Evolutionary conservation across 2,797 vertebrate species (phyloP).

Genomic region (Lutjanus campechanus): DNA sequence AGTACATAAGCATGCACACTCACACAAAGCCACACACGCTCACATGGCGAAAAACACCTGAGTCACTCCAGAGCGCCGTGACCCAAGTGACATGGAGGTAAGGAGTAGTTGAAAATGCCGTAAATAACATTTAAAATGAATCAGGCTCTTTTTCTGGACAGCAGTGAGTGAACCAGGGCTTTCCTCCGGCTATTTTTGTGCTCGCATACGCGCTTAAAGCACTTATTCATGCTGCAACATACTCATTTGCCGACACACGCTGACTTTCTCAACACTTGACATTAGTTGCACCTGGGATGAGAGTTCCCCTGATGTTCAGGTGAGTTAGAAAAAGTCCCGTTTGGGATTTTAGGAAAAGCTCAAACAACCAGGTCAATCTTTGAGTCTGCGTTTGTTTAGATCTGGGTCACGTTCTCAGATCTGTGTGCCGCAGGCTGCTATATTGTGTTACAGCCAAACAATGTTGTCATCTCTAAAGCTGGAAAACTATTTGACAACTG

Average conservation of each 20-base stretch:
- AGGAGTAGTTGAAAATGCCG: conserved; percentile 43
- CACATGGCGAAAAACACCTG: conserved; percentile 62
- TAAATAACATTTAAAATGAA: conserved; percentile 80
- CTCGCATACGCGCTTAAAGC: conserved; percentile 31
- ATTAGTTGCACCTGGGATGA: neutral
- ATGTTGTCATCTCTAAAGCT: conserved; percentile 27
- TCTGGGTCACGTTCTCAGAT: neutral
- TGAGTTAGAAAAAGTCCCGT: neutral
- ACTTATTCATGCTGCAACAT: conserved; percentile 54
- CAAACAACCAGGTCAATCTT: neutral
- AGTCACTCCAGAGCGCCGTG: conserved; percentile 58
- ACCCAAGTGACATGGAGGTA: conserved; percentile 24
- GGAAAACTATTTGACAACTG: conserved; percentile 26
- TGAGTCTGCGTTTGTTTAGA: neutral
- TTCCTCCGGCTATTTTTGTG: conserved; percentile 59
- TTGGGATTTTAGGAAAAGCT: neutral
- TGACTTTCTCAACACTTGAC: conserved; percentile 29
- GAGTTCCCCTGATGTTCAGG: neutral
- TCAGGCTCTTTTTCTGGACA: conserved; percentile 63
- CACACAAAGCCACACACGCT: conserved; percentile 9
- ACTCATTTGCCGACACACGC: conserved; percentile 40
- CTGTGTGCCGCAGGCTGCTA: neutral
- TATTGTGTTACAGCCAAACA: conserved; percentile 1
- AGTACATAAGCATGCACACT: conserved; percentile 7
- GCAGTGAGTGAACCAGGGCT: conserved; percentile 52